Evolutionary conservation across 2,888 invertebrate genomes (phyloP).

Genomic region (Auanema sp.): DNA sequence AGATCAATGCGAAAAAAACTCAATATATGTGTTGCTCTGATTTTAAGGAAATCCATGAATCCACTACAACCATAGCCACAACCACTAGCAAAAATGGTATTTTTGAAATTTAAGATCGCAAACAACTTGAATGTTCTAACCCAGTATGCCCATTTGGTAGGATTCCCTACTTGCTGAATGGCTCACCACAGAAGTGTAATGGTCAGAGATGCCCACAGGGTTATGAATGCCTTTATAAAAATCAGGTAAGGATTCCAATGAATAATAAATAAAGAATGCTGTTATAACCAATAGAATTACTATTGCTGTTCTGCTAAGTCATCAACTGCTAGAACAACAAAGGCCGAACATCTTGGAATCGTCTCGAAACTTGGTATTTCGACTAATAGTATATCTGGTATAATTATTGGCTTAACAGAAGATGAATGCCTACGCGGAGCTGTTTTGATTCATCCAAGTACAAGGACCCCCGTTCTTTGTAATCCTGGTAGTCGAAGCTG

Average conservation of each 20-base stretch:
- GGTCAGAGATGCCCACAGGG: slow-evolving; percentile 38
- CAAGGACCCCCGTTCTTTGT: slow-evolving; percentile 45
- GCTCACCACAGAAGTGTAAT: slow-evolving; percentile 45
- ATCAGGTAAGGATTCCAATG: slow-evolving; percentile 19
- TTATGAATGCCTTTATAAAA: slow-evolving; percentile 47
- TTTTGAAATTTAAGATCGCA: background rate
- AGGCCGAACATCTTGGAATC: background rate
- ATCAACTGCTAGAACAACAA: slow-evolving; percentile 9
- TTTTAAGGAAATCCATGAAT: background rate
- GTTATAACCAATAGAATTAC: too few relatives aligned
- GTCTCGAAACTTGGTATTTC: background rate
- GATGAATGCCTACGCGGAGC: slow-evolving; percentile 39
- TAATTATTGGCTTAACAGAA: background rate
- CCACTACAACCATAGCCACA: slow-evolving; percentile 21
- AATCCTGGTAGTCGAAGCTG: slow-evolving; percentile 35
- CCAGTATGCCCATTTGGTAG: slow-evolving; percentile 39
- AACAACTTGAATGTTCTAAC: background rate
- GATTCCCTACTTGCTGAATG: slow-evolving; percentile 49
- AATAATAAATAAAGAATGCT: too few relatives aligned
- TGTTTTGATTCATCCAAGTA: slow-evolving; percentile 46
- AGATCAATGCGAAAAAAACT: slow-evolving; percentile 43
- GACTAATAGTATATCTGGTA: background rate
- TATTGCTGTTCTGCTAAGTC: slow-evolving; percentile 40
- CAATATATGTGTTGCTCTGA: slow-evolving; percentile 50
- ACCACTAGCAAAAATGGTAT: slow-evolving; percentile 1